phyloP scores from a whole-genome alignment of 53 echinoderm and acorn worm species.

The Echinometra lucunter region DNA sequence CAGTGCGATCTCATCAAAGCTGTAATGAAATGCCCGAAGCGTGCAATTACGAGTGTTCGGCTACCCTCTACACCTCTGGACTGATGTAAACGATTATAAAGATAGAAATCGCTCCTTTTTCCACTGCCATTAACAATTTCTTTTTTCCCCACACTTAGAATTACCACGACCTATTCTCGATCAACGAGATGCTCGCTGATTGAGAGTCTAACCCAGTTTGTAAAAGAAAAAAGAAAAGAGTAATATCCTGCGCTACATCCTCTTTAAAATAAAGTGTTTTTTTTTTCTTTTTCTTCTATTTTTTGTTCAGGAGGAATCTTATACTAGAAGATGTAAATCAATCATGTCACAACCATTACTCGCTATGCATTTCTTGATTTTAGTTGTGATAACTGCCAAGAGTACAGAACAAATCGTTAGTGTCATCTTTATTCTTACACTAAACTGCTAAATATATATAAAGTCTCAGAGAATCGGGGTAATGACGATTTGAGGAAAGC shows the following conservation, averaged over 20 bases:
- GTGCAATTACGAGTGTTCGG: slow-evolving; percentile 8
- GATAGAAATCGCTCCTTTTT: neutral
- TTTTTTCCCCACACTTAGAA: neutral
- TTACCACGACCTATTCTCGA: neutral
- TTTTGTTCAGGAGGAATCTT: neutral
- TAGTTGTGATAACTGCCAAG: neutral
- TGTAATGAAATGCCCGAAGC: slow-evolving; percentile 21
- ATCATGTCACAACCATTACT: slow-evolving; percentile 21
- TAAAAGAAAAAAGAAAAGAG: neutral
- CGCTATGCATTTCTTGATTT: neutral
- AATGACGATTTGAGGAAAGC: too few relatives aligned
- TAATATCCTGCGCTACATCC: neutral
- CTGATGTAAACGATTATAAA: neutral
- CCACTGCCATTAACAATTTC: neutral
- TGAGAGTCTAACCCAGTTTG: neutral
- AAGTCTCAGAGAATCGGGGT: too few relatives aligned
- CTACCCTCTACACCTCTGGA: neutral
- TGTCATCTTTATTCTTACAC: too few relatives aligned
- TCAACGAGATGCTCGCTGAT: neutral
- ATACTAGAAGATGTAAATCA: neutral
- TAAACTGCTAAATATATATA: too few relatives aligned
- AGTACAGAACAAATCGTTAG: too few relatives aligned
- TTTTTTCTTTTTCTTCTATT: neutral
- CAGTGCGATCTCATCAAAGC: neutral
- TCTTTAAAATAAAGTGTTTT: neutral